A percentile compares a stretch with the other conserved stretches of the same genome.
These are phyloP conservation scores for Tangara arthus DNA, from an alignment of 2,797 vertebrate species.

Conservation along the genomic window DNA sequence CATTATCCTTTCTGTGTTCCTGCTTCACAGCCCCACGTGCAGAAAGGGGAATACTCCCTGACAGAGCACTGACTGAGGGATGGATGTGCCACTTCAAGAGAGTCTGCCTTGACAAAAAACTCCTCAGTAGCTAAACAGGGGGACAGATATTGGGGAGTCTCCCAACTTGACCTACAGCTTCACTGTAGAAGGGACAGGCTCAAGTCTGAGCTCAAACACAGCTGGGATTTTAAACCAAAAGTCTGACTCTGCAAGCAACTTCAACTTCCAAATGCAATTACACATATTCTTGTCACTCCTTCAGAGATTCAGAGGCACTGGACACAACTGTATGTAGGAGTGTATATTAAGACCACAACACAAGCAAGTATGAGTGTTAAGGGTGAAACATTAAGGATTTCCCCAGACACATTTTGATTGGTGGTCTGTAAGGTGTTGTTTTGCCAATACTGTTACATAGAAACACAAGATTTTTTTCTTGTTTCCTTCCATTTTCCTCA, in stretches of 20 bases:
- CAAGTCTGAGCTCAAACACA: background rate
- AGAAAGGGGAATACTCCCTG: background rate
- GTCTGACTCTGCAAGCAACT: background rate
- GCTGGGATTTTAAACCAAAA: background rate
- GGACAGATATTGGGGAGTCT: background rate
- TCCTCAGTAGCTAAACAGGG: background rate
- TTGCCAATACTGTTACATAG: background rate
- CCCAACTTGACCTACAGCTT: background rate
- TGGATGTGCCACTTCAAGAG: background rate
- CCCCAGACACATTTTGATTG: background rate
- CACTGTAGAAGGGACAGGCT: background rate
- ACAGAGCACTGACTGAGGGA: background rate
- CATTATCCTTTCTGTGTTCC: background rate
- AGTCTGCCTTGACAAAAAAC: background rate
- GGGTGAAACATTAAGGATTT: background rate
- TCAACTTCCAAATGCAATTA: background rate
- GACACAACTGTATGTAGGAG: background rate
- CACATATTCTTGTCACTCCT: background rate
- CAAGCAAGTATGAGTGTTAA: background rate
- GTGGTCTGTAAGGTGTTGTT: background rate
- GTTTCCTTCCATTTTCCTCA: background rate
- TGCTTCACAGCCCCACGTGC: accelerated
- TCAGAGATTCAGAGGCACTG: background rate
- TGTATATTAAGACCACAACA: background rate
- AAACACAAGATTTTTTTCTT: background rate